Base-by-base conservation (phyloP, 2,888 invertebrate genomes). In the Zootermopsis nevadensis region DNA sequence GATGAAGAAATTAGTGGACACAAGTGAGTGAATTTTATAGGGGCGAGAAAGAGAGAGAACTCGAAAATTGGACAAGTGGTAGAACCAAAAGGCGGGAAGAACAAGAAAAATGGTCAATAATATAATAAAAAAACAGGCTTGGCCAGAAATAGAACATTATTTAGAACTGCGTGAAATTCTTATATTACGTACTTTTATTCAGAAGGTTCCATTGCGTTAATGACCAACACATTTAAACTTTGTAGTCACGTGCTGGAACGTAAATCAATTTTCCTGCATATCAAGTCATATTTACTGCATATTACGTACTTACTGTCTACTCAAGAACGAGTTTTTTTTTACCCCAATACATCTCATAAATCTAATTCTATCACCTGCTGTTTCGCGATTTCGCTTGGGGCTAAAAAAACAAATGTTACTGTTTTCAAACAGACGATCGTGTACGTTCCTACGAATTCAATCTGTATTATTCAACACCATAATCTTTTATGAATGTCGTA, bases 221-320 rank as follows among this genome's bases (percentile, higher is more conserved):
- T 1, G 8, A 60, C n/a, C 60, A 60, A 60, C 4, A 15, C 27
- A 27, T 60, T 60, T 60, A 60, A 60, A 60, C 3, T 27, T n/a
- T 27, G 60, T 10, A 27, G 3, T 27, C 10, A 33, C 7, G 24
- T 33, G 33, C 4, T 19, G 69, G 24, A 69, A 33, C 69, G 38
- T 12, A 42, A 31, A 74, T 74, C 42, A n/a, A 74, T 42, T 74
- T 74, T 74, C 74, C 74, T 74, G 74, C 24, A 74, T n/a, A 42
- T 74, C 74, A 74, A 74, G 38, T 74, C 42, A 74, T 42, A 74
- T 74, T 74, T 74, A 74, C 74, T 74, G 74, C 42, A 74, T 74
- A 74, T 74, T 38, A 74, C n/a, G n/a, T n/a, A n/a, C n/a, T n/a
- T 74, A 74, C 74, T 74, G 74, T 74, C 74, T 42, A n/a, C 74